Evolutionary conservation across 2,888 invertebrate species (phyloP), one percentile per base, ranked within the genome.

Genomic region (Cyclophora punctaria): DNA sequence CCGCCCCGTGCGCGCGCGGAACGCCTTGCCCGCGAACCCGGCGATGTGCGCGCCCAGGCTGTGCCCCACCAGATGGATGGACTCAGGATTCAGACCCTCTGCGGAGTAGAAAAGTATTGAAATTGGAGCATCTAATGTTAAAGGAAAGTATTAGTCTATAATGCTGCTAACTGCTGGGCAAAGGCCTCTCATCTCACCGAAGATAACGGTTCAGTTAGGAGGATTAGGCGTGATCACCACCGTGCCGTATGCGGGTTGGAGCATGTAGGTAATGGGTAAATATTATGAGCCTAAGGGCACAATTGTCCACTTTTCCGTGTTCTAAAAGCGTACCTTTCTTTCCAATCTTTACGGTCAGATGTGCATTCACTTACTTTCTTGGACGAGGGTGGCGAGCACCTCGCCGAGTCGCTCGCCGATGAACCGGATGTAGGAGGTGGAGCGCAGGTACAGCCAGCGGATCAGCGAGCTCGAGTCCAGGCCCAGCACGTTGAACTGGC

Each of bases 391-490:
- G 0, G 77, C 80, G 3, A 89, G 60, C 2, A 74, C 62, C 4
- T 64, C 62, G 0, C 81, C 89, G 3, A 89, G 60, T 41, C 56
- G 68, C 50, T 74, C 65, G 0, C 89, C 89, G 42, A 89, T 84
- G 64, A 82, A 83, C 2, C 65, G 65, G n/a, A 88, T 81, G 64
- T 79, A 75, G 2, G 80, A 80, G 46, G 77, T 67, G 50, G 88
- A 71, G 34, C 83, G 81, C 3, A 86, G 66, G 62, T 89, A 89
- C 57, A 85, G 58, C 69, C 66, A 81, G 3, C 57, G 58, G 63
- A 89, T 80, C n/a, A 83, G 66, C 0, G 82, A 68, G 62, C 87
- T 85, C 44, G 79, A 77, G 64, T 89, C 88, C 63, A 89, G 66
- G 0, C 85, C 88, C 42, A 89, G 49, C 44, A 87, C 68, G 56